These are phyloP conservation scores for Drosophila punjabiensis DNA, from an alignment of 1,140 invertebrate genomes.

Conservation along the genomic window DNA sequence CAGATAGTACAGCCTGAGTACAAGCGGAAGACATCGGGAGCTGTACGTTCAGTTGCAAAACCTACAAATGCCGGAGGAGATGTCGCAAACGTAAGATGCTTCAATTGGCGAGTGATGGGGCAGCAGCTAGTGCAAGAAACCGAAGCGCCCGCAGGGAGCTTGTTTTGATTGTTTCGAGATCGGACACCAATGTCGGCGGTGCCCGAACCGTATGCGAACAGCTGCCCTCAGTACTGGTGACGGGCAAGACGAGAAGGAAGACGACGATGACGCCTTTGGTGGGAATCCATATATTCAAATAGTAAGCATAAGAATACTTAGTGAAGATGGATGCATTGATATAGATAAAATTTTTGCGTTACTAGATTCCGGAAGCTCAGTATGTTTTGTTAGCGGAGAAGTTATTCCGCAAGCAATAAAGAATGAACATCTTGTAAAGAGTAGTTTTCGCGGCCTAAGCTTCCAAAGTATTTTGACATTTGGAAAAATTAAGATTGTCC, in stretches of 20 bases:
- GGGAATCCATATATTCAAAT: neutral
- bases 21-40: neutral
- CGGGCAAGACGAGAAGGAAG: neutral
- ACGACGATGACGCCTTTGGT: neutral
- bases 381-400: neutral
- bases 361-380: constrained; percentile 1
- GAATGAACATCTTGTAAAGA: neutral
- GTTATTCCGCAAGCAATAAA: neutral
- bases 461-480: neutral
- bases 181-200: neutral
- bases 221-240: neutral
- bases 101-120: neutral
- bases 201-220: neutral
- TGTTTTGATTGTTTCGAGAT: no score
- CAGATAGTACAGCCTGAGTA: neutral
- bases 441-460: neutral
- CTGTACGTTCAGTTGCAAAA: no score
- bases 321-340: neutral
- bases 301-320: neutral
- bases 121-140: neutral
- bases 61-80: neutral
- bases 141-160: no score
- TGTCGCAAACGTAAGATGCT: neutral
- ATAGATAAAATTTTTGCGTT: neutral
- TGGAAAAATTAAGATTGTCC: no score